Percentiles rank a stretch among this genome's conserved stretches.
These are phyloP conservation scores for Cephus sareptanus DNA, from an alignment of 2,888 invertebrate species.

Conservation along the genomic window DNA sequence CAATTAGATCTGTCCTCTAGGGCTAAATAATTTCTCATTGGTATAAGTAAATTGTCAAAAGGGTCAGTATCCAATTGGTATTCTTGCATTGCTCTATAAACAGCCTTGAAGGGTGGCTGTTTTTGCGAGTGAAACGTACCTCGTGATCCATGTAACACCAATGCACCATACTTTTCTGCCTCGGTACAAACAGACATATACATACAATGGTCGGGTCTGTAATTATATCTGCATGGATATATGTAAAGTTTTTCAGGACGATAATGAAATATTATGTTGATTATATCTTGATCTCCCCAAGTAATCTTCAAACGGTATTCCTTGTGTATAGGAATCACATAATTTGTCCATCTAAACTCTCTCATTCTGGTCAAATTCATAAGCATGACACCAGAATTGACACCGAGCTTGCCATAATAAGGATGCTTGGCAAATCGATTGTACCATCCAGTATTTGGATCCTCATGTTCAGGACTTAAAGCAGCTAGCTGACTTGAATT, in stretches of 20 bases:
- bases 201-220: slow-evolving; percentile 96
- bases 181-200: slow-evolving; percentile 87
- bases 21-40: slow-evolving; percentile 70
- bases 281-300: slow-evolving; percentile 98
- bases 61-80: slow-evolving; percentile 77
- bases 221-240: slow-evolving; percentile 90
- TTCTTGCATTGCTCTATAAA: slow-evolving; percentile 75
- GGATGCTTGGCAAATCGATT: slow-evolving; percentile 96
- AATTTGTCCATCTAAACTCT: slow-evolving; percentile 84
- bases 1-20: slow-evolving; percentile 72
- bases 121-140: slow-evolving; percentile 87
- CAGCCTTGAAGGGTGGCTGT: slow-evolving; percentile 84
- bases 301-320: slow-evolving; percentile 88
- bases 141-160: slow-evolving; percentile 89
- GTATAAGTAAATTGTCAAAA: slow-evolving; percentile 72
- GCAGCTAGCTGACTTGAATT: slow-evolving; percentile 89
- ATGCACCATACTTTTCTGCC: slow-evolving; percentile 79
- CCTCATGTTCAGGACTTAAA: slow-evolving; percentile 89
- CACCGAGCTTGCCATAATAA: slow-evolving; percentile 88
- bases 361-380: slow-evolving; percentile 96
- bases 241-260: slow-evolving; percentile 84
- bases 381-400: slow-evolving; percentile 97
- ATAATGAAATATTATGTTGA: slow-evolving; percentile 90
- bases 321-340: slow-evolving; percentile 85
- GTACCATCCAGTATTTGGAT: slow-evolving; percentile 95